A percentile compares a stretch with the other conserved stretches of the same genome.
phyloP scores from a whole-genome alignment of 2,113 vertebrate species.

The Elaphurus davidianus region DNA sequence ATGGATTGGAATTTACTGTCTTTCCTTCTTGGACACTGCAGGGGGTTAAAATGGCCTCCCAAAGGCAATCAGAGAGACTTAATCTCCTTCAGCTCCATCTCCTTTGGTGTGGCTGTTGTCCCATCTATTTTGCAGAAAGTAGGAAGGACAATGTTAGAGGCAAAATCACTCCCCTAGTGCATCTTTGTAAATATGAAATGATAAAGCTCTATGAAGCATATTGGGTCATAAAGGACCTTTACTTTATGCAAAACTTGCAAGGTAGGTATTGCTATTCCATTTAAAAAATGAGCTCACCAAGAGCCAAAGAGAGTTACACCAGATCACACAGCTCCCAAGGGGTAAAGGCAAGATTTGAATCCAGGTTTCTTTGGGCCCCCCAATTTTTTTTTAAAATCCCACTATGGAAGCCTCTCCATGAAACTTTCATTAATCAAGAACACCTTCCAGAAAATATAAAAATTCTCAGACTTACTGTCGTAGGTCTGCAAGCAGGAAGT shows the following conservation, averaged over 20 bases:
- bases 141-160: background rate
- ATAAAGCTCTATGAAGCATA: background rate
- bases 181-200: background rate
- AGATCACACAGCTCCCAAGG: background rate
- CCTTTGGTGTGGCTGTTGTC: background rate
- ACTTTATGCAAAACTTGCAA: background rate
- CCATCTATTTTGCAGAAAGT: background rate
- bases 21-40: background rate
- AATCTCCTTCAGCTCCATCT: rapidly evolving
- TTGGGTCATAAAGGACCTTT: too few species aligned
- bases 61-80: background rate
- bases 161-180: background rate
- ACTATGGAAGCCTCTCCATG: background rate
- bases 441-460: background rate
- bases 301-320: too few species aligned
- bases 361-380: background rate
- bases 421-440: background rate
- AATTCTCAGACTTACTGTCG: background rate
- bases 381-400: background rate
- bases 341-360: background rate
- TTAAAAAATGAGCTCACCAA: background rate
- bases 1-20: background rate
- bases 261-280: background rate
- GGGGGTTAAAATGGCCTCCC: background rate
- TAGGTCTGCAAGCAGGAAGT: background rate